phyloP scores from a whole-genome alignment of 2,113 vertebrate species.

The Corythornis madagascariensis region DNA sequence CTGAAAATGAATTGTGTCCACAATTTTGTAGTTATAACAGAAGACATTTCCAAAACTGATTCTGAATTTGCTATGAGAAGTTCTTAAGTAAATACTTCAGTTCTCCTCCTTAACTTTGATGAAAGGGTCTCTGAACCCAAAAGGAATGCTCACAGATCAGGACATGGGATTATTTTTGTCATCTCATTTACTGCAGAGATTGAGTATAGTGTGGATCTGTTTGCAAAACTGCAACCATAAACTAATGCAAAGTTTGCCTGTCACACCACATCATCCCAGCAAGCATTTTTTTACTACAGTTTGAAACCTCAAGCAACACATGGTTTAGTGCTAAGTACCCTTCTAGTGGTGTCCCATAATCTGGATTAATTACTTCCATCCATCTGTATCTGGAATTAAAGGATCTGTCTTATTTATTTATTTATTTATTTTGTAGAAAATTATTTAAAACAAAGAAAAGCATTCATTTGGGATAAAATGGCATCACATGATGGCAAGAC shows the following conservation, averaged over 20 bases:
- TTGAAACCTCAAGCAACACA: not conserved
- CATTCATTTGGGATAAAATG: not conserved
- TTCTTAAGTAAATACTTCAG: not conserved
- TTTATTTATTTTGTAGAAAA: not conserved
- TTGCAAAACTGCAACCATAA: not conserved
- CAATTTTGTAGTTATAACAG: not conserved
- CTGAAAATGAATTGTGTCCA: not conserved
- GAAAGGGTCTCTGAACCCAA: not conserved
- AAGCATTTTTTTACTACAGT: not conserved
- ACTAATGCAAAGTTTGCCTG: not conserved
- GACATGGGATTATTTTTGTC: not conserved
- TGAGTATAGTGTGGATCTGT: not conserved
- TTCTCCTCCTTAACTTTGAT: not conserved
- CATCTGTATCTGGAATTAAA: not conserved
- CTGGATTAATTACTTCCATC: not conserved
- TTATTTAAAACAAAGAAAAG: not conserved
- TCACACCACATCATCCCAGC: not conserved
- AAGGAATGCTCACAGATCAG: not conserved
- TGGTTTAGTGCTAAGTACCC: not conserved
- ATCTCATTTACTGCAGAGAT: not conserved
- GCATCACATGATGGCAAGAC: not conserved
- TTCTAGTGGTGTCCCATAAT: not conserved
- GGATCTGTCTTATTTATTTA: not conserved
- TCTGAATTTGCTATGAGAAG: fast-evolving
- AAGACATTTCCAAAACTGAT: not conserved